These are phyloP conservation scores for Microcebus griseorufus DNA, from an alignment of 2,113 vertebrate genomes.

Conservation along the genomic window DNA sequence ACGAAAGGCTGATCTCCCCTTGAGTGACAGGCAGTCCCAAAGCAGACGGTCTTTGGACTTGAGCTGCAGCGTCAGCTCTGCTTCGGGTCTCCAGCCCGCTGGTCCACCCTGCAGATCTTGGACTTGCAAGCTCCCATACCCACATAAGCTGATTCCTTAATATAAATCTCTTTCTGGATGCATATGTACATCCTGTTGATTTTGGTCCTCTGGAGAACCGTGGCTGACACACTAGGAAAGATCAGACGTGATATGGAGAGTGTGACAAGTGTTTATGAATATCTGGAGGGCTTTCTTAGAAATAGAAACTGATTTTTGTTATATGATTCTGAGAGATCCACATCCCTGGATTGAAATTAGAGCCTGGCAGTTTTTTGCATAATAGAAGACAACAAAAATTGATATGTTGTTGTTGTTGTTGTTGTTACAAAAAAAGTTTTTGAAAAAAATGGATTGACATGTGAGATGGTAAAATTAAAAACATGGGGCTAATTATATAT, in stretches of 20 bases:
- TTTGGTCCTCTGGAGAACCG: not conserved
- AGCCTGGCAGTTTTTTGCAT: not conserved
- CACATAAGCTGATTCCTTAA: not conserved
- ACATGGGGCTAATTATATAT: not conserved
- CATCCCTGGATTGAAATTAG: not conserved
- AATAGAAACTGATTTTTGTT: not conserved
- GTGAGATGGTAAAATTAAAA: not conserved
- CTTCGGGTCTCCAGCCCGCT: too few relatives aligned
- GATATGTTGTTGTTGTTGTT: too few relatives aligned
- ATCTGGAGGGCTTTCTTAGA: not conserved
- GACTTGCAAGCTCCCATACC: not conserved
- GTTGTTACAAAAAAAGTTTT: not conserved
- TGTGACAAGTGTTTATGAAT: too few relatives aligned
- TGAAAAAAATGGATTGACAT: not conserved
- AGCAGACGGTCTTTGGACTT: not conserved
- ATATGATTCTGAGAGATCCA: not conserved
- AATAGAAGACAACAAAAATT: not conserved
- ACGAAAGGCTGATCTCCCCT: not conserved
- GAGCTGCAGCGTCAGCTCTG: rapidly evolving
- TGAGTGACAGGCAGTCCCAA: not conserved
- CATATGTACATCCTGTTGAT: rapidly evolving
- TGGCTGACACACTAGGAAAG: too few relatives aligned
- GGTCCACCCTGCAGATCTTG: not conserved
- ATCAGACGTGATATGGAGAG: not conserved
- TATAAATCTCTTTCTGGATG: not conserved